These are phyloP conservation scores for Excalfactoria chinensis DNA, from an alignment of 2,113 vertebrate species.

Conservation along the genomic window DNA sequence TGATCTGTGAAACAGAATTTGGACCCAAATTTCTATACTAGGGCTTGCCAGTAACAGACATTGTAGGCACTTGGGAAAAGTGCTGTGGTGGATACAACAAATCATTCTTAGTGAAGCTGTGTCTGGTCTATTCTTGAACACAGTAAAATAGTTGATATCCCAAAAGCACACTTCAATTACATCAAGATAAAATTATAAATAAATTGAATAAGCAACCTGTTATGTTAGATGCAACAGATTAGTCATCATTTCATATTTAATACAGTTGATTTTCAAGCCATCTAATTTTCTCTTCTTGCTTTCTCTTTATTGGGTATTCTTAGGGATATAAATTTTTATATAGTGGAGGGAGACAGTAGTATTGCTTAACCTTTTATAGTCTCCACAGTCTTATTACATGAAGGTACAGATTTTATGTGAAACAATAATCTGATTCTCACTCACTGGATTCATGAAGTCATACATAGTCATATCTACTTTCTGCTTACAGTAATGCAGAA, in stretches of 20 bases:
- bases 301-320: not conserved
- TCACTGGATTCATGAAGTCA: not conserved
- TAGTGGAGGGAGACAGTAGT: not conserved
- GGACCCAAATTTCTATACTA: not conserved
- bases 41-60: not conserved
- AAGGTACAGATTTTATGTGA: not conserved
- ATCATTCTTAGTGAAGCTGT: accelerated
- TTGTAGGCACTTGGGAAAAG: not conserved
- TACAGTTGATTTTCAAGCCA: not conserved
- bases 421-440: not conserved
- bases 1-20: not conserved
- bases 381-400: not conserved
- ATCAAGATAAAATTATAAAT: not conserved
- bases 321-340: not conserved
- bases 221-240: not conserved
- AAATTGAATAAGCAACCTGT: not conserved
- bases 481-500: not conserved
- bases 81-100: accelerated
- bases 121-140: not conserved
- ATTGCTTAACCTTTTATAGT: not conserved
- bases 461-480: not conserved
- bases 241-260: not conserved
- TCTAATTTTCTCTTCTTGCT: not conserved
- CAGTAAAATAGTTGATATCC: accelerated
- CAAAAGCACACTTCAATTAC: not conserved